Conservation (phyloP, 1,140 invertebrate species). For the Rhynchophorus ferrugineus region DNA sequence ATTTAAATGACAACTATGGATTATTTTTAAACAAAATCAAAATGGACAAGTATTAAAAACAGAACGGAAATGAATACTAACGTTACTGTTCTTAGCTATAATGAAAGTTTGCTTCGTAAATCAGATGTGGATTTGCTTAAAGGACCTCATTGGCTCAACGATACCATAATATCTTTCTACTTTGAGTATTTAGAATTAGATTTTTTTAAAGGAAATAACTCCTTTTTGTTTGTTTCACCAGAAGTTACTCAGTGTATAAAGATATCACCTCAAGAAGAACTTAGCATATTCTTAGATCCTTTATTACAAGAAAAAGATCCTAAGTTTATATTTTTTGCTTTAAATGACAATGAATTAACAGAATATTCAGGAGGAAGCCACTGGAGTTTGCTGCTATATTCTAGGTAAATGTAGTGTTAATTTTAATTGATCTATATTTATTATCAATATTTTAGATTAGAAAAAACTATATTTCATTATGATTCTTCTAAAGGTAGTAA, state of each 20-base stretch:
- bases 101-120: slow-evolving; percentile 64
- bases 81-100: slow-evolving; percentile 23
- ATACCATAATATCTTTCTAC: slow-evolving; percentile 83
- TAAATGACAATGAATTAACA: slow-evolving; percentile 72
- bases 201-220: slow-evolving; percentile 52
- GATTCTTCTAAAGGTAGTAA: slow-evolving; percentile 64
- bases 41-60: not conserved
- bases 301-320: slow-evolving; percentile 53
- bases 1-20: too few relatives aligned
- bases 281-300: slow-evolving; percentile 62
- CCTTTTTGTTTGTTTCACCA: slow-evolving; percentile 71
- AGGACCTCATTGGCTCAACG: slow-evolving; percentile 81
- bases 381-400: slow-evolving; percentile 70
- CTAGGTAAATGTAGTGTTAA: slow-evolving; percentile 1
- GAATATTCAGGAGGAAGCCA: slow-evolving; percentile 73
- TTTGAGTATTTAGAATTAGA: slow-evolving; percentile 75
- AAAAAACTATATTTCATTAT: slow-evolving; percentile 67
- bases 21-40: too few relatives aligned
- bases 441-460: slow-evolving; percentile 44
- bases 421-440: slow-evolving; percentile 2
- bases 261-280: slow-evolving; percentile 55
- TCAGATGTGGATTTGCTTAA: slow-evolving; percentile 69
- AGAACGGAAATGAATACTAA: slow-evolving; percentile 14
- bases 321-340: slow-evolving; percentile 75
- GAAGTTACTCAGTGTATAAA: slow-evolving; percentile 83